Percentiles rank a stretch among this genome's conserved stretches.
These are phyloP conservation scores for Drosophila neotestacea DNA, from an alignment of 2,888 invertebrate genomes.

Conservation along the genomic window DNA sequence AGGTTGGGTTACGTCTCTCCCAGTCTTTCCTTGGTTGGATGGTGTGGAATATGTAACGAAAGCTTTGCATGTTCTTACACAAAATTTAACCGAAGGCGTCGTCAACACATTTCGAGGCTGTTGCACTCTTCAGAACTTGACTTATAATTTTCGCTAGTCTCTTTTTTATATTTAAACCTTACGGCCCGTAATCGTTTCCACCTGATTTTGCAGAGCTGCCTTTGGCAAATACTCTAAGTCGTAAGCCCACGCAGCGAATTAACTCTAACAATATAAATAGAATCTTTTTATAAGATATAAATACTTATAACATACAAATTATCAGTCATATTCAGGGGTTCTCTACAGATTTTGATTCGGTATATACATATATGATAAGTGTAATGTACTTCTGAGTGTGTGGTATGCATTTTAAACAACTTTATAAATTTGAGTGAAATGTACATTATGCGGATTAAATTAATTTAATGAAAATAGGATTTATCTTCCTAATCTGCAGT, in stretches of 20 bases:
- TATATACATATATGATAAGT: too few relatives aligned
- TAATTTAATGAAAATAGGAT: too few relatives aligned
- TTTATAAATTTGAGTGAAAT: too few relatives aligned
- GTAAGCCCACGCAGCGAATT: not conserved
- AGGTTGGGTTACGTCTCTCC: constrained; percentile 35
- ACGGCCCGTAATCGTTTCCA: constrained; percentile 1
- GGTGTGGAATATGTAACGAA: constrained; percentile 51
- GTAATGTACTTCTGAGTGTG: too few relatives aligned
- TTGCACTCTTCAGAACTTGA: constrained; percentile 44
- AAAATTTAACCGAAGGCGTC: constrained; percentile 47
- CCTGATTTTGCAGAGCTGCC: constrained; percentile 19
- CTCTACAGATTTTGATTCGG: too few relatives aligned
- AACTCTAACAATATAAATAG: constrained; percentile 3
- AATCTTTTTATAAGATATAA: too few relatives aligned
- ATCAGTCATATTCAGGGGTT: too few relatives aligned
- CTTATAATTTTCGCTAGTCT: constrained; percentile 10
- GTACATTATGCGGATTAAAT: too few relatives aligned
- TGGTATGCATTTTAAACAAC: too few relatives aligned
- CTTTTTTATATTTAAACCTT: constrained; percentile 9
- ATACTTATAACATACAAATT: too few relatives aligned
- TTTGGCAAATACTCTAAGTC: not conserved
- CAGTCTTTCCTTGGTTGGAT: constrained; percentile 3
- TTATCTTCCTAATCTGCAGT: too few relatives aligned
- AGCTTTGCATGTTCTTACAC: constrained; percentile 54
- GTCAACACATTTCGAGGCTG: constrained; percentile 48